A percentile compares a stretch with the other conserved stretches of the same genome.
Conservation (phyloP, 2,797 vertebrate genomes). For the Sebastes paucispinis region DNA sequence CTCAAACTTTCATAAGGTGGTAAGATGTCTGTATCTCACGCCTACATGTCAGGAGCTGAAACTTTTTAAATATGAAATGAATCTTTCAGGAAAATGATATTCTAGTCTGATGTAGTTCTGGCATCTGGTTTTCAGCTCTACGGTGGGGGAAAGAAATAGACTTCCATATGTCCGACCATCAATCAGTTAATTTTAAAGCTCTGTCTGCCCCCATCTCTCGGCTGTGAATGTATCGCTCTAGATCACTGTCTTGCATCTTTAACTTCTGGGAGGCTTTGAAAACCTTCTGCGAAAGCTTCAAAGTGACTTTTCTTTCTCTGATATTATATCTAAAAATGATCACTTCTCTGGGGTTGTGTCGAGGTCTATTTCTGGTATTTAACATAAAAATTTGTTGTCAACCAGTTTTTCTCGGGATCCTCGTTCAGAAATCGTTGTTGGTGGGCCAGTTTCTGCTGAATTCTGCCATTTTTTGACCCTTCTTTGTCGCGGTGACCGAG, state of each 20-base stretch:
- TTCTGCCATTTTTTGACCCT: background rate
- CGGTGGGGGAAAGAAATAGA: constrained; percentile 1
- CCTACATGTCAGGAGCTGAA: background rate
- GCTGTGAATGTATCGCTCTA: background rate
- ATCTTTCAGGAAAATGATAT: background rate
- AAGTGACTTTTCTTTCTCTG: constrained; percentile 43
- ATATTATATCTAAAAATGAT: constrained; percentile 29
- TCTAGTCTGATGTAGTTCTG: background rate
- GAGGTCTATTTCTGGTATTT: background rate
- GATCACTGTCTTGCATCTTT: constrained; percentile 57
- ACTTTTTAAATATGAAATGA: background rate
- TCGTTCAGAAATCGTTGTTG: accelerated
- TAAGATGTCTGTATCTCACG: background rate
- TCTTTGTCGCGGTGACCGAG: background rate
- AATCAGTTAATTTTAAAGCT: constrained; percentile 46
- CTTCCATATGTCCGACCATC: constrained; percentile 29
- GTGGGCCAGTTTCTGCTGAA: background rate
- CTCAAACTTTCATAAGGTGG: background rate
- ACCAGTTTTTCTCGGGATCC: background rate
- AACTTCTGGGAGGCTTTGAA: constrained; percentile 55
- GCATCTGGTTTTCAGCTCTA: constrained; percentile 22
- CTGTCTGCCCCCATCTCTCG: background rate
- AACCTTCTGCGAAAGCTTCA: constrained; percentile 51
- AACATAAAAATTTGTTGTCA: background rate
- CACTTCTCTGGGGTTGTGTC: constrained; percentile 13